Base-by-base conservation (phyloP, 2,113 vertebrate genomes). In the Oreochromis aureus region DNA sequence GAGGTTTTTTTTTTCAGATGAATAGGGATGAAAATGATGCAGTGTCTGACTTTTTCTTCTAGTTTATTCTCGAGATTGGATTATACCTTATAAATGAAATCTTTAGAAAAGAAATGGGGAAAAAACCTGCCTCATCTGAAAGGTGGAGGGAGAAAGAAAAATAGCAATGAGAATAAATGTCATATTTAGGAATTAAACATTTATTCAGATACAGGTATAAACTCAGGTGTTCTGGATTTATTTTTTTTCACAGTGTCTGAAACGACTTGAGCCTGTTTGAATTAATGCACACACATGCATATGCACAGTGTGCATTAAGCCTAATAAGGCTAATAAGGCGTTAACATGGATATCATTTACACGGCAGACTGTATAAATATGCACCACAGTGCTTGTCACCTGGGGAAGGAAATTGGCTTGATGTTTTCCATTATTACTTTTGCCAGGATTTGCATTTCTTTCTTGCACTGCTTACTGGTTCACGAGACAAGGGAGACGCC, bases 301-400 rank as follows among this genome's bases (percentile, higher is more conserved):
- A 55, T n/a, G 30, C 44, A 39, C 41, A 46, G 7, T 41, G 55
- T 19, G 32, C 58, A 88, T 86, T 69, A 87, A 83, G 71, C 16
- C 2, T 76, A 82, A 84, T 59, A 76, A 81, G 61, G 41, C 22
- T 80, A 82, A 84, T 55, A 76, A 81, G 61, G 51, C 46, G 59
- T 53, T n/a, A 86, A 73, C 81, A 48, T 82, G 81, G 71, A 71
- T 80, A 80, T 58, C 61, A 91, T 85, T 88, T 87, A 61, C 87
- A 82, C 30, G 11, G 56, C 61, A 69, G 81, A 44, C 86, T 61
- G 61, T 63, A 54, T 30, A 83, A 84, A 80, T 80, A 44, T 84
- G 56, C 5, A 22, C 24, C 61, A 51, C 59, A 22, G 44, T 61
- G 41, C 79, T 53, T 39, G 80, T 71, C 39, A 78, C 63, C 82